A percentile compares a stretch with the other conserved stretches of the same genome.
phyloP scores from a whole-genome alignment of 2,113 vertebrate genomes.

The Cavia aperea region DNA sequence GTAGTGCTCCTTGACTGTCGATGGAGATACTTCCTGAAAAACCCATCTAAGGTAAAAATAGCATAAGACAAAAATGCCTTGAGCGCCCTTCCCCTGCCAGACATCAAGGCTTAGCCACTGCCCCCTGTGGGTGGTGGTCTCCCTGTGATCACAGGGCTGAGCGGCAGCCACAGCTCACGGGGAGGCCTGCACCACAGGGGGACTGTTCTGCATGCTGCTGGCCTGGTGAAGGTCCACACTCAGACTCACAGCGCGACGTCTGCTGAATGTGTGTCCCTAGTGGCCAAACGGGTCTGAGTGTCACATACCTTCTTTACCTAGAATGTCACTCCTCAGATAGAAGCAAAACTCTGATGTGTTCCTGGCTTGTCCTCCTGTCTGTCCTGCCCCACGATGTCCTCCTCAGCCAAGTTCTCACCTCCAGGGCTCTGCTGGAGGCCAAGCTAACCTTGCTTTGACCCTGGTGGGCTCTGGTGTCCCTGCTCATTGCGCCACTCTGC shows the following conservation, averaged over 20 bases:
- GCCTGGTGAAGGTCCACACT: not conserved
- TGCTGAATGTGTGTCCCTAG: not conserved
- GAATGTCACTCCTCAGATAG: not conserved
- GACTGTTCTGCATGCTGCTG: not conserved
- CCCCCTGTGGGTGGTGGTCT: not conserved
- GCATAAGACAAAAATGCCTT: no score
- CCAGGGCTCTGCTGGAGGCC: not conserved
- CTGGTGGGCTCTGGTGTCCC: not conserved
- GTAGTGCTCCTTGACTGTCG: no score
- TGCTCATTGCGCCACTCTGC: accelerated
- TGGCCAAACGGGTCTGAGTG: accelerated
- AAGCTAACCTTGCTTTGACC: not conserved
- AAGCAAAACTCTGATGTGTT: not conserved
- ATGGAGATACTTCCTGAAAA: not conserved
- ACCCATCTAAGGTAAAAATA: not conserved
- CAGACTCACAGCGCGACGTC: no score
- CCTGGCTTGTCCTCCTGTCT: accelerated
- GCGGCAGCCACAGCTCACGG: no score
- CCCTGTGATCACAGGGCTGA: not conserved
- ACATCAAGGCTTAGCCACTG: not conserved
- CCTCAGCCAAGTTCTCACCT: no score
- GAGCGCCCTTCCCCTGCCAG: accelerated
- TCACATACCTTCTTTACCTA: not conserved
- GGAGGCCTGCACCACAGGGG: not conserved
- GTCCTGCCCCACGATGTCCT: accelerated